Evolutionary conservation across 2,797 vertebrate species (phyloP).

Genomic region (Paedocypris micromegethes): DNA sequence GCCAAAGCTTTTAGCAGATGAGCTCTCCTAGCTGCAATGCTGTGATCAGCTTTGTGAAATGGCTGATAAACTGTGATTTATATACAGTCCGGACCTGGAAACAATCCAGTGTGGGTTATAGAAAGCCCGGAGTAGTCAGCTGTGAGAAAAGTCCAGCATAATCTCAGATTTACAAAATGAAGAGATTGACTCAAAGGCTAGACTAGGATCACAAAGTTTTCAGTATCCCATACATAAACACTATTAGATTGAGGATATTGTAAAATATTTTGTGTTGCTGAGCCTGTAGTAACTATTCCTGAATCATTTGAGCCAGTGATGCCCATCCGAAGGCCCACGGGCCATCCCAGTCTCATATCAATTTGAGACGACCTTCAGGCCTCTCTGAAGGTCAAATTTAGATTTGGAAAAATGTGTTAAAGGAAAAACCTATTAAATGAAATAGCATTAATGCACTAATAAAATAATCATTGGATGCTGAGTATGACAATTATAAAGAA

Average conservation of each 20-base stretch:
- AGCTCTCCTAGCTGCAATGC: not conserved
- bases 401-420: too few species aligned
- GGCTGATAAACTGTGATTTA: constrained; percentile 42
- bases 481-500: too few species aligned
- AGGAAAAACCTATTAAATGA: too few species aligned
- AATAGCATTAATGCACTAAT: too few species aligned
- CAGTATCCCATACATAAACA: constrained; percentile 34
- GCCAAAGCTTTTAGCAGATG: constrained; percentile 4
- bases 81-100: constrained; percentile 10
- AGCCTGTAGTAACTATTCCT: not conserved
- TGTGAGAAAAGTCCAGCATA: constrained; percentile 29
- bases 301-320: too few species aligned
- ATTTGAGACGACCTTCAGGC: too few species aligned
- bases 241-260: constrained; percentile 17
- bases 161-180: constrained; percentile 42
- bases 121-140: constrained; percentile 41
- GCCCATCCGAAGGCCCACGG: too few species aligned
- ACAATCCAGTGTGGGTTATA: constrained; percentile 31
- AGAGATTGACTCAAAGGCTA: constrained; percentile 45
- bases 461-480: too few species aligned
- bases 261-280: constrained; percentile 32
- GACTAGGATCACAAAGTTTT: constrained; percentile 27
- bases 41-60: constrained; percentile 8
- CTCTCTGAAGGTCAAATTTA: too few species aligned
- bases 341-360: too few species aligned